phyloP scores from a whole-genome alignment of 2,888 invertebrate genomes.

The Acanthopleura granulata region DNA sequence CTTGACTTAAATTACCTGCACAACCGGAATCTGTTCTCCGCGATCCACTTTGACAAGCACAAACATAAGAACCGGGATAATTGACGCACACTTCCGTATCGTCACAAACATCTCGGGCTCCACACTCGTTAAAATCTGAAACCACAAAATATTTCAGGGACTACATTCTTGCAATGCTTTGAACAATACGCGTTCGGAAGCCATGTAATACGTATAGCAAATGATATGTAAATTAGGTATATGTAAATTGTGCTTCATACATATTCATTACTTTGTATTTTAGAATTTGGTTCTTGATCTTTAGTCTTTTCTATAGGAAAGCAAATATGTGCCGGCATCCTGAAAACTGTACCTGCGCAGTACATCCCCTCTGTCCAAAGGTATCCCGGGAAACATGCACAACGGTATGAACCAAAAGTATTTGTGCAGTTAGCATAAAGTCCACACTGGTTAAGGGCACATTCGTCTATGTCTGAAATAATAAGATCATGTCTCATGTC shows the following conservation, averaged over 20 bases:
- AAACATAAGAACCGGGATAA: background rate
- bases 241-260: too few species aligned
- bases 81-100: slow-evolving; percentile 10
- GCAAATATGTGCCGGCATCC: too few species aligned
- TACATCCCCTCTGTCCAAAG: background rate
- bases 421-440: background rate
- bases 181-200: too few species aligned
- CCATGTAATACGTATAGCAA: too few species aligned
- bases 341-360: background rate
- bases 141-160: background rate
- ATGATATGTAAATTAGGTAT: too few species aligned
- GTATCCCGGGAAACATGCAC: background rate
- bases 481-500: background rate
- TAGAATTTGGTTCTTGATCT: too few species aligned
- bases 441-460: background rate
- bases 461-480: background rate
- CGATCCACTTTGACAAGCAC: slow-evolving; percentile 6
- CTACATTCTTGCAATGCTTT: too few species aligned
- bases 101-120: background rate
- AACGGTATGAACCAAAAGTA: background rate
- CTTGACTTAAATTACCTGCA: background rate
- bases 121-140: slow-evolving; percentile 9
- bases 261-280: too few species aligned
- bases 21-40: background rate
- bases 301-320: too few species aligned